These are phyloP conservation scores for Argya squamiceps DNA, from an alignment of 2,797 vertebrate genomes.

Conservation along the genomic window DNA sequence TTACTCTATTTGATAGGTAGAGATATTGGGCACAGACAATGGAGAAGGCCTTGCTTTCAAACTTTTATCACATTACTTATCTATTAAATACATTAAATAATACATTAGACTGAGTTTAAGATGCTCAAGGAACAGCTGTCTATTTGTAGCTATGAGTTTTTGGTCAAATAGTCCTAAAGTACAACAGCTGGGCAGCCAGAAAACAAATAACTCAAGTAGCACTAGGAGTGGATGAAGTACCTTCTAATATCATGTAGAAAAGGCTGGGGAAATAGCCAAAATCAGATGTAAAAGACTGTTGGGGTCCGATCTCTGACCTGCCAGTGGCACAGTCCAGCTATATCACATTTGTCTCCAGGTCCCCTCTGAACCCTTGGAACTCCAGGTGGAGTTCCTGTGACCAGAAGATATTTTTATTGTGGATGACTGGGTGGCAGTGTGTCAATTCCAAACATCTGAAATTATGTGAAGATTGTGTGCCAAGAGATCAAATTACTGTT, in stretches of 20 bases:
- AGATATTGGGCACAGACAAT: not conserved
- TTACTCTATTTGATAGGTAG: not conserved
- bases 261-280: not conserved
- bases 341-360: not conserved
- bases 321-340: not conserved
- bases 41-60: not conserved
- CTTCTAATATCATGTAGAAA: not conserved
- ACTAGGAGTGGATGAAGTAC: not conserved
- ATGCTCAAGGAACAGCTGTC: not conserved
- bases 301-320: not conserved
- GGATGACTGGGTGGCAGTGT: rapidly evolving
- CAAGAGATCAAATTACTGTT: not conserved
- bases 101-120: not conserved
- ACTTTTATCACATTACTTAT: not conserved
- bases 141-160: not conserved
- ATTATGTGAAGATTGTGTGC: not conserved
- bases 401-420: not conserved
- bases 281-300: not conserved
- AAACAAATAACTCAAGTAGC: not conserved
- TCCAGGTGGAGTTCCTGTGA: not conserved
- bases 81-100: not conserved
- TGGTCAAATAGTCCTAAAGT: not conserved
- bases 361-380: not conserved
- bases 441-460: not conserved
- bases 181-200: not conserved